Base-by-base conservation (phyloP, 2,113 vertebrate genomes). In the Cepphus grylle region DNA sequence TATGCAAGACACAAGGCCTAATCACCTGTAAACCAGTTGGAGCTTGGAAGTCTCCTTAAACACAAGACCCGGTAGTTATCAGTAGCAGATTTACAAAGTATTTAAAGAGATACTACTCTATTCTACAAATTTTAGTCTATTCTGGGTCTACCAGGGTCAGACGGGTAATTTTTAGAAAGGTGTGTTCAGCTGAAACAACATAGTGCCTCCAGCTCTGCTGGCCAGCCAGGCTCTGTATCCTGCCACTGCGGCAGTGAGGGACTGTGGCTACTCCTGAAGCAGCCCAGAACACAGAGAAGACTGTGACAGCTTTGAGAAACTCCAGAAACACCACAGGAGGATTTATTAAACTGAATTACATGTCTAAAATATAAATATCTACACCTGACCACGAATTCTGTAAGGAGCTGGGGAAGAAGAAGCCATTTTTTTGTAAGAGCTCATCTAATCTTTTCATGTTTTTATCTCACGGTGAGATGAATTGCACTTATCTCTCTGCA, bases 11-110 rank as follows among this genome's bases (percentile, higher is more conserved):
- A 71, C 40, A 74, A 86, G 47, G 36, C n/a, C 50, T 93, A 94
- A 90, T 94, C 90, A 90, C 70, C 77, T 96, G 61, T 86, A 81
- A 83, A 81, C 50, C 69, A 71, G 67, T 29, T 93, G 93, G 70
- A 90, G 42, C 30, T 67, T 72, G 43, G 18, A 78, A 78, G 19
- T 52, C 12, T 84, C 42, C 82, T 94, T 81, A 81, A 92, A 65
- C 25, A 26, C 2, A 8, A 86, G 22, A 50, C 56, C n/a, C 86
- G 56, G 27, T 43, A 71, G 61, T 23, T 43, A 77, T 69, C 56
- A 91, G 70, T 34, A 89, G 73, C 43, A 69, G 67, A 71, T 88
- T 84, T 78, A 59, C 17, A 87, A 61, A 84, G 14, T 61, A 58
- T 87, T 92, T 95, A 21, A 90, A 91, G 49, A 69, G 7, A 14